Conservation (phyloP, 2,797 vertebrate genomes). For the Sebastes vulpes region DNA sequence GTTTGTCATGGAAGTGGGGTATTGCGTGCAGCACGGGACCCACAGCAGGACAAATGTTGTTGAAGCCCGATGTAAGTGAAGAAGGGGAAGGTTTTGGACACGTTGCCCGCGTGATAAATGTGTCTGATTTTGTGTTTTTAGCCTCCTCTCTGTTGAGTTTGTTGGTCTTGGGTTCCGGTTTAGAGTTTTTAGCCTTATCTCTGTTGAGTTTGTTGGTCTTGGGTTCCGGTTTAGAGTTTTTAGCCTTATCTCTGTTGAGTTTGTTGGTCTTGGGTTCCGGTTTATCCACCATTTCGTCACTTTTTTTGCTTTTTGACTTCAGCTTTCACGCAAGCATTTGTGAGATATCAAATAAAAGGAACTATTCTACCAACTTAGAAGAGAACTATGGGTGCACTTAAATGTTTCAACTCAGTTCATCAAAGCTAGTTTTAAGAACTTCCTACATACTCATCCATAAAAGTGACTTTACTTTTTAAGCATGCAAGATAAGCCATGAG, state of each 20-base stretch:
- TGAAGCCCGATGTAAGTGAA: slow-evolving; percentile 34
- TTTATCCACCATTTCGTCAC: not conserved
- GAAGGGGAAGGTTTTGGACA: slow-evolving; percentile 10
- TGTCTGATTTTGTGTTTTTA: not conserved
- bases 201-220: not conserved
- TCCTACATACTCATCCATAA: not conserved
- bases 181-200: not conserved
- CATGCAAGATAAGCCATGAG: not conserved
- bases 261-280: not conserved
- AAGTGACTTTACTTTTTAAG: not conserved
- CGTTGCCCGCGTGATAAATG: not conserved
- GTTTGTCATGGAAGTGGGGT: slow-evolving; percentile 22
- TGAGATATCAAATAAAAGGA: not conserved
- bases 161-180: not conserved
- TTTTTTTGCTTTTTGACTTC: not conserved
- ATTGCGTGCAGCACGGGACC: slow-evolving; percentile 35
- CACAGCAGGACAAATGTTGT: slow-evolving; percentile 29
- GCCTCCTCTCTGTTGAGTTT: not conserved
- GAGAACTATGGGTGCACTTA: not conserved
- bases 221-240: not conserved
- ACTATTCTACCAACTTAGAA: not conserved
- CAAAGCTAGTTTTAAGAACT: not conserved
- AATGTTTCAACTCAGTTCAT: not conserved
- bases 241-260: not conserved
- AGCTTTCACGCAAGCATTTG: not conserved